Evolutionary conservation across 2,113 vertebrate species (phyloP).

Genomic region (Pollachius pollachius): DNA sequence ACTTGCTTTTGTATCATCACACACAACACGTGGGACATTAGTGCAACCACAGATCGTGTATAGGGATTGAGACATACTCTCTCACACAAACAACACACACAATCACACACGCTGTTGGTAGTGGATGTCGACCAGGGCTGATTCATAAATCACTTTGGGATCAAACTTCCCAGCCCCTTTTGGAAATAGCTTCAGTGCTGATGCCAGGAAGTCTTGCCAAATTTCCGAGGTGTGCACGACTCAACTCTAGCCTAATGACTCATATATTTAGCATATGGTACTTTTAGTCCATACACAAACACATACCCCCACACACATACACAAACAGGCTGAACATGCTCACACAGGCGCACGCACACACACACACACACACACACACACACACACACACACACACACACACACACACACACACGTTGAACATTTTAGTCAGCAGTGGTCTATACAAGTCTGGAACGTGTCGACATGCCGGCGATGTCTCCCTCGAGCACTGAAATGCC

Average conservation of each 20-base stretch:
- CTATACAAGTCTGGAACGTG: background rate
- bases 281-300: slow-evolving; percentile 12
- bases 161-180: background rate
- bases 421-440: slow-evolving; percentile 9
- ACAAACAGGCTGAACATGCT: background rate
- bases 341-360: background rate
- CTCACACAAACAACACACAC: background rate
- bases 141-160: background rate
- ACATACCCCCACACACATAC: background rate
- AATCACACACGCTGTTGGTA: background rate
- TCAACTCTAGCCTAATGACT: slow-evolving; percentile 45
- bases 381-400: background rate
- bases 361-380: slow-evolving; percentile 7
- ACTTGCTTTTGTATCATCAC: background rate
- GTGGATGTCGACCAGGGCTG: background rate
- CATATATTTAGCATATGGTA: slow-evolving; percentile 43
- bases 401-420: background rate
- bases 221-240: slow-evolving; percentile 9
- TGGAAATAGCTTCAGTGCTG: background rate
- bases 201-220: background rate
- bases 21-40: background rate
- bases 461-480: background rate
- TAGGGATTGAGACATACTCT: background rate
- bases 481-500: background rate
- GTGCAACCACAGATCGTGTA: background rate